Percentiles rank a stretch among this genome's conserved stretches.
phyloP scores from a whole-genome alignment of 2,797 vertebrate species.

The Gallinago nigripennis region DNA sequence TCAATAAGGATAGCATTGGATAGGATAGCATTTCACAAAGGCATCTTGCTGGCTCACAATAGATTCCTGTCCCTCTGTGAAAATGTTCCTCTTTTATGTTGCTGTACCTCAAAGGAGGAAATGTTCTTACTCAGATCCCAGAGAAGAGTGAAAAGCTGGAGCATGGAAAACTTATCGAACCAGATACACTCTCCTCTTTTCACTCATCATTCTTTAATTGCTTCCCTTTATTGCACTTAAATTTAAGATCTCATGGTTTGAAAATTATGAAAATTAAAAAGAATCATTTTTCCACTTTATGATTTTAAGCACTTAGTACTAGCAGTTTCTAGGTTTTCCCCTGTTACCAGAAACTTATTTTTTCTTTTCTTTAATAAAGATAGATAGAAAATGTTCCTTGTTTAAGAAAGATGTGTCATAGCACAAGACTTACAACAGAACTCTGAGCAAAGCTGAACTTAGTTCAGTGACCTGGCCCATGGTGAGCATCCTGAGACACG shows the following conservation, averaged over 20 bases:
- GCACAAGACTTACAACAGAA: neutral
- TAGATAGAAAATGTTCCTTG: neutral
- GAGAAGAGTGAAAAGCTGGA: neutral
- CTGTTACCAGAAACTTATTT: neutral
- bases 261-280: neutral
- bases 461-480: neutral
- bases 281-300: neutral
- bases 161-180: neutral
- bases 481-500: neutral
- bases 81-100: neutral
- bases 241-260: neutral
- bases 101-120: neutral
- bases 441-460: neutral
- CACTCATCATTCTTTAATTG: neutral
- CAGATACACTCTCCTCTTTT: neutral
- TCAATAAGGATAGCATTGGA: neutral
- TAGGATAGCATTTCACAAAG: neutral
- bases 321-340: neutral
- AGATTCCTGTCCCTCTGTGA: neutral
- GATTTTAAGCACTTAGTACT: neutral
- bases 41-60: neutral
- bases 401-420: neutral
- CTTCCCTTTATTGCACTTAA: neutral
- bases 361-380: neutral
- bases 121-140: neutral